Evolutionary conservation across 2,888 invertebrate species (phyloP), one percentile per base, ranked within the genome.

Genomic region (Pemphredon lugubris): DNA sequence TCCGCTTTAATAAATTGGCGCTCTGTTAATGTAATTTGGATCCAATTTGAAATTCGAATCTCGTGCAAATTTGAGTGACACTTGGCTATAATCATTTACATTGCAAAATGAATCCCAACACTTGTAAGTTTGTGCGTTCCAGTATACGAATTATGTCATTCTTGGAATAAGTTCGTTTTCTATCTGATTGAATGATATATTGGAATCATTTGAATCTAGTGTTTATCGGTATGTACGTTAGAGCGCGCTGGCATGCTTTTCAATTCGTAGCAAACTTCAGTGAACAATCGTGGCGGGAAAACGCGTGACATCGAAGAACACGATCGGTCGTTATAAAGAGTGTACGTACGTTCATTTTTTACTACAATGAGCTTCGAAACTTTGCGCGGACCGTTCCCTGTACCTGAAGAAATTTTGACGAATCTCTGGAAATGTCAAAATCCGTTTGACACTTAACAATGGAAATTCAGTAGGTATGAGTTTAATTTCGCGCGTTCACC

Each of bases 251-350:
- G 6, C 11, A n/a, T 5, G 45, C 23, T n/a, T 21, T 1, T 21
- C 5, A 26, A 18, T 37, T 2, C 5, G 13, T 4, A 7, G 44
- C 14, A 11, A 45, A 51, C 11, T 39, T 30, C 9, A 1, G 13
- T 23, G 2, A 3, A 30, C 26, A 6, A 5, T 7, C 11, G 13
- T 32, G 14, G 47, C 57, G 51, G 57, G 40, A 64, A 64, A 6
- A 21, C 11, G n/a, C 16, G 21, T 5, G 2, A 0, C 9, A 13
- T n/a, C n/a, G n/a, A n/a, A n/a, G n/a, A n/a, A n/a, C n/a, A n/a
- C n/a, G n/a, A n/a, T n/a, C n/a, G n/a, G n/a, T n/a, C n/a, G n/a
- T n/a, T n/a, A n/a, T n/a, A n/a, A n/a, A n/a, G n/a, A n/a, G n/a
- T n/a, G n/a, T n/a, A n/a, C n/a, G n/a, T n/a, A n/a, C n/a, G n/a